Conservation (phyloP, 1,140 invertebrate species). For the Lamellibrachia luymesi region DNA sequence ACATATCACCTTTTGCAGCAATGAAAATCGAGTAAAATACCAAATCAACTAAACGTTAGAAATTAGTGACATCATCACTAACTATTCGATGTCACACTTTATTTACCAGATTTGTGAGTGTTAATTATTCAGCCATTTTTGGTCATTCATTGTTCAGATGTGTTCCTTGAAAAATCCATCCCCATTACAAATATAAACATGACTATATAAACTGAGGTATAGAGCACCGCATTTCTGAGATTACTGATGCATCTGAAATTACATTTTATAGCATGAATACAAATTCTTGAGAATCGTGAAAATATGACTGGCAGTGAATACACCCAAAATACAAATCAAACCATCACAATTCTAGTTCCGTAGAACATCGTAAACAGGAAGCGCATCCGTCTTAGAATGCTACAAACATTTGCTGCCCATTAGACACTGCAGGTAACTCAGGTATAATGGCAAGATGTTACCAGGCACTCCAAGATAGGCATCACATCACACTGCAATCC, state of each 20-base stretch:
- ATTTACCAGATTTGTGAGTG: background rate
- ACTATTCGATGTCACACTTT: background rate
- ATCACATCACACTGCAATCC: background rate
- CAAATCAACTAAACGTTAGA: background rate
- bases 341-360: background rate
- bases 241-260: background rate
- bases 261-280: background rate
- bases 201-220: background rate
- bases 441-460: background rate
- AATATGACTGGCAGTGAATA: background rate
- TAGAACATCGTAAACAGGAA: background rate
- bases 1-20: background rate
- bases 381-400: background rate
- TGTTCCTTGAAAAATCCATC: background rate
- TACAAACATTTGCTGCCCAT: background rate
- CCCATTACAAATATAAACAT: background rate
- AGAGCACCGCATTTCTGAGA: background rate
- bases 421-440: background rate
- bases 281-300: background rate
- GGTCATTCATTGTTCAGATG: background rate
- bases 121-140: background rate
- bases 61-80: background rate
- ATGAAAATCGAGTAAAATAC: background rate
- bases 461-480: no score
- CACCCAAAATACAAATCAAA: background rate